Evolutionary conservation across 2,797 vertebrate genomes (phyloP).

Genomic region (Xyrichtys novacula): DNA sequence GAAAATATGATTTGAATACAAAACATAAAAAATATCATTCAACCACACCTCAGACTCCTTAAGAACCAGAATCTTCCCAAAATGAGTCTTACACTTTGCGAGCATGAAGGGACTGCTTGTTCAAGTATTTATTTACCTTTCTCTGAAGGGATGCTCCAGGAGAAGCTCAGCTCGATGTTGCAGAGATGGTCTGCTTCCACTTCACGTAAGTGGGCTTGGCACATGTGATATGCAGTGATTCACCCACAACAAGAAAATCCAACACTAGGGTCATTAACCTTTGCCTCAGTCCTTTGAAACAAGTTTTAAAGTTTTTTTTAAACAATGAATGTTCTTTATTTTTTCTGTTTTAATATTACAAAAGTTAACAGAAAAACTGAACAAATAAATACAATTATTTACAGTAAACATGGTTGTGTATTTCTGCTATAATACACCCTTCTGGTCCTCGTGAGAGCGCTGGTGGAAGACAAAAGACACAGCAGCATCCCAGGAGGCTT

Average conservation of each 20-base stretch:
- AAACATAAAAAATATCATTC: too few species aligned
- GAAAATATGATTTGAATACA: too few species aligned
- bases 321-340: constrained; percentile 29
- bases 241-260: neutral
- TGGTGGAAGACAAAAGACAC: constrained; percentile 96
- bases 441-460: constrained; percentile 93
- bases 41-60: too few species aligned
- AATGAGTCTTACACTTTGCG: too few species aligned
- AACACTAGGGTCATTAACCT: neutral
- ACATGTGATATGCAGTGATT: too few species aligned
- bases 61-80: too few species aligned
- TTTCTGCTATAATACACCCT: constrained; percentile 80
- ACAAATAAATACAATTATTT: constrained; percentile 56
- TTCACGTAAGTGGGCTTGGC: too few species aligned
- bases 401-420: neutral
- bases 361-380: constrained; percentile 1
- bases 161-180: too few species aligned
- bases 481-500: constrained; percentile 92
- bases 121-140: too few species aligned
- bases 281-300: neutral
- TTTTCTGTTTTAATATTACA: constrained; percentile 23
- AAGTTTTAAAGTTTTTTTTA: neutral
- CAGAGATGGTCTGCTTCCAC: too few species aligned
- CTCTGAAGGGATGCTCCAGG: too few species aligned
- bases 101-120: too few species aligned